Evolutionary conservation across 2,113 vertebrate species (phyloP), one percentile per base, ranked within the genome.

Genomic region (Recurvirostra avosetta): DNA sequence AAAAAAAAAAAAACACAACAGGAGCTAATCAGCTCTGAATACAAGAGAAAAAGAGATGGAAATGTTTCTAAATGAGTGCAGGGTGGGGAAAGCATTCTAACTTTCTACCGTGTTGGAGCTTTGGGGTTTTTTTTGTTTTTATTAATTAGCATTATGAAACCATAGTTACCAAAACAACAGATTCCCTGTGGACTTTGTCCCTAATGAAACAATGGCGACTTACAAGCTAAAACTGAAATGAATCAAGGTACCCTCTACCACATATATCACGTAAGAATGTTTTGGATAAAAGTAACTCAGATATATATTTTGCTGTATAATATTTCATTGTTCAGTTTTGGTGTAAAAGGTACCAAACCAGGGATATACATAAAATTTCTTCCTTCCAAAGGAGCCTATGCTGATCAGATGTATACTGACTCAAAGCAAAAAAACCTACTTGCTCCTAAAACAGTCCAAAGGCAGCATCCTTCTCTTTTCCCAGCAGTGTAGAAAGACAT

Each of bases 81-180:
- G 58, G 21, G 40, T 29, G 30, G 26, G 43, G 27, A 70, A 88
- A 59, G 9, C 14, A 82, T 72, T 92, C 30, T 58, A 78, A 40
- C 26, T 73, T 93, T 75, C 66, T 56, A 76, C 40, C 12, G 17
- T 15, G 10, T 23, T 53, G 40, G 45, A 76, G 41, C 34, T 89
- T 62, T 45, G 18, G 22, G 3, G 2, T 25, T 74, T 68, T 3
- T 25, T 68, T 47, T 15, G 11, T 3, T 80, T 80, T 89, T 70
- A 84, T 66, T 84, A 78, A 85, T 75, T 38, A 81, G n/a, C 41
- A 30, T 77, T 78, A 87, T 19, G 47, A 93, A 93, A 75, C n/a
- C 20, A 19, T 9, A 63, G 23, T 55, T 70, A 93, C 38, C 66
- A 63, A 75, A 94, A 72, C 4, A 38, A 43, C 19, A 72, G 40